Evolutionary conservation across 2,797 vertebrate species (phyloP), one percentile per base, ranked within the genome.

Genomic region (Echeneis naucrates): DNA sequence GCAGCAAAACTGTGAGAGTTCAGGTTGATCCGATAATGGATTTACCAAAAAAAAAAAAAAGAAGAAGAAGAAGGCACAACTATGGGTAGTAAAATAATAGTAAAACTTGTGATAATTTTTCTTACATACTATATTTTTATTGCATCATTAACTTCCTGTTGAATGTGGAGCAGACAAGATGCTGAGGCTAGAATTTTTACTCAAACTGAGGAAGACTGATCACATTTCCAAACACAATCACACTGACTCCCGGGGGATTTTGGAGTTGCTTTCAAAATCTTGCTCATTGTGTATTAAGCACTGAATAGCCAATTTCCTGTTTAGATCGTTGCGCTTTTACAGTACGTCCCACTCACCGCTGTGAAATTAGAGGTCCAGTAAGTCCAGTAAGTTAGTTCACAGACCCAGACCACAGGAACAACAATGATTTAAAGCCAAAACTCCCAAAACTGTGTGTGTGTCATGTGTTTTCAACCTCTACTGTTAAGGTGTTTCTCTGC

Each of bases 261-360:
- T 21, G 57, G 21, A 63, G 35, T 40, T 47, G 38, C 59, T 73
- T 65, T 74, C 35, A 59, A 54, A 72, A 58, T 52, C 68, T 56
- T 59, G 48, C 50, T 71, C 69, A 68, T 77, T 72, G 81, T 59
- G 61, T 59, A 61, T 32, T 68, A 70, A 73, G 23, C 61, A 55
- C 40, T 38, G 45, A 82, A 74, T 21, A 42, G 37, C 21, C 61
- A 68, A 75, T 80, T 82, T 84, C 77, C 66, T 64, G 53, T 82
- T 76, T 50, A 72, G 45, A 70, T 80, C 55, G 62, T 54, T 19
- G 65, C 68, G 56, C 67, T 65, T 72, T 77, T 58, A 74, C 38
- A 16, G 52, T 72, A 19, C 26, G 58, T 37, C 44, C 44, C 4
- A 38, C 52, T 69, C 57, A 58, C n/a, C 50, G 30, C 54, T 60